Evolutionary conservation across 2,797 vertebrate species (phyloP).

Genomic region (Muscicapa comitata): DNA sequence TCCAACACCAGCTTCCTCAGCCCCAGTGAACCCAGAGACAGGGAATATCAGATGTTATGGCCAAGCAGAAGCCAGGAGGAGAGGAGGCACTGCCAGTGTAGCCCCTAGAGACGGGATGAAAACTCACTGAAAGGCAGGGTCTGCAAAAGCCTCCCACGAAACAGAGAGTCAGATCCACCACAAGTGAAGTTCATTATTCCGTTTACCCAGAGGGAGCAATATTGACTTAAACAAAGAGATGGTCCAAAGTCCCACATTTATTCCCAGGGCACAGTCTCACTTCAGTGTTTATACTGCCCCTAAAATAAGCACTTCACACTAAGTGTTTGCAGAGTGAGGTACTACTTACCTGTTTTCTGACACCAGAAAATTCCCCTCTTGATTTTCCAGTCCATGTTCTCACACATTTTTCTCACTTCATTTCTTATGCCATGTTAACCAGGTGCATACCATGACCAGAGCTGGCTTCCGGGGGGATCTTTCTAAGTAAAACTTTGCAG

Average conservation of each 20-base stretch:
- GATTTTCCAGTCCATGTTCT: neutral
- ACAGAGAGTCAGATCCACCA: neutral
- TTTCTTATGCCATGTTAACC: neutral
- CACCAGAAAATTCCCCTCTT: neutral
- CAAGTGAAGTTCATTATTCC: neutral
- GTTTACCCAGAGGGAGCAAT: neutral
- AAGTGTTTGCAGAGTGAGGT: neutral
- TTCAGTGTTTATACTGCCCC: neutral
- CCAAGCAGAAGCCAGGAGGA: neutral
- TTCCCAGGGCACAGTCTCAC: neutral
- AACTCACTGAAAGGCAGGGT: neutral
- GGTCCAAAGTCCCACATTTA: neutral
- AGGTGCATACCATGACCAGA: neutral
- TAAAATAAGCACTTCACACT: neutral
- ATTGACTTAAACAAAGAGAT: neutral
- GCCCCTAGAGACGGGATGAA: neutral
- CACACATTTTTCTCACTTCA: neutral
- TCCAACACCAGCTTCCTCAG: neutral
- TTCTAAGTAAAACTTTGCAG: neutral
- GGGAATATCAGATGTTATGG: neutral
- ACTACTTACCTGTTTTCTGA: neutral
- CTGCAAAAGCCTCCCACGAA: neutral
- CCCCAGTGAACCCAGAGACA: rapidly evolving
- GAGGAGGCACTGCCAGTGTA: rapidly evolving
- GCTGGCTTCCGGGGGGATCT: neutral